Conservation (phyloP, 2,113 vertebrate genomes). For the zebrafish (Danio rerio) region DNA sequence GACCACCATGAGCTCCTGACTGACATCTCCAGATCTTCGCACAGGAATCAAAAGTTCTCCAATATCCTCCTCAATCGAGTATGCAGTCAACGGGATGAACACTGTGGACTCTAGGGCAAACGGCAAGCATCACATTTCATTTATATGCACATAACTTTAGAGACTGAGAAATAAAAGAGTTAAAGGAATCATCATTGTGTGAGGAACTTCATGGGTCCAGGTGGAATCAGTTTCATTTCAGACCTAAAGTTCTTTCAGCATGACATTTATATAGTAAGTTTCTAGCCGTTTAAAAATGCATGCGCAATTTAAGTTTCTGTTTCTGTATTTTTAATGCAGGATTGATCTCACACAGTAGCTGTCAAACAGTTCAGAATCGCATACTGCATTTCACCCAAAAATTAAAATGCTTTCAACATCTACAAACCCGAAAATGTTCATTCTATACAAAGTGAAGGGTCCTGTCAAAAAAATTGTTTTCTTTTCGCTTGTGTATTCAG, state of each 20-base stretch:
- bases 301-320: neutral
- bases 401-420: no score
- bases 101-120: conserved; percentile 86
- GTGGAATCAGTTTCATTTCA: neutral
- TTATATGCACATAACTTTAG: neutral
- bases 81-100: conserved; percentile 86
- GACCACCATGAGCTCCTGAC: conserved; percentile 92
- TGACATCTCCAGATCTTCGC: conserved; percentile 87
- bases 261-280: neutral
- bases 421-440: no score
- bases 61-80: conserved; percentile 86
- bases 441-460: no score
- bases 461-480: no score
- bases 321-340: neutral
- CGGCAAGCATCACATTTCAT: neutral
- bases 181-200: neutral
- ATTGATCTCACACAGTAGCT: neutral
- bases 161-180: neutral
- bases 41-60: conserved; percentile 91
- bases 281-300: neutral
- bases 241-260: neutral
- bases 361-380: neutral
- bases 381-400: neutral
- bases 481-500: no score
- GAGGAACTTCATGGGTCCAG: neutral